Evolutionary conservation across 2,888 invertebrate genomes (phyloP).

Genomic region (Andricus quercusramuli): DNA sequence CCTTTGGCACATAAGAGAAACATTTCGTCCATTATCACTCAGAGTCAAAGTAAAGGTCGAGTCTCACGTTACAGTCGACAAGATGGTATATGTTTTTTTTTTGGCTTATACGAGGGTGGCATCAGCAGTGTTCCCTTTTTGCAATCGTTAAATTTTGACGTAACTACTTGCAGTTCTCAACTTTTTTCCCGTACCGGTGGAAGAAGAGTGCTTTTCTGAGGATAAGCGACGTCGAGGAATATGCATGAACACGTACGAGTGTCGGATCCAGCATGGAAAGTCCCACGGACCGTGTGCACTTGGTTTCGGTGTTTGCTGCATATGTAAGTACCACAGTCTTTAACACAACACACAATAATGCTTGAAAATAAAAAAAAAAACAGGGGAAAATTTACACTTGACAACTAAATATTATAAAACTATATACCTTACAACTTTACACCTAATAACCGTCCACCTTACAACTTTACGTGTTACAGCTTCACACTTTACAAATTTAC

Average conservation of each 20-base stretch:
- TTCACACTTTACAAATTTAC: too few relatives aligned
- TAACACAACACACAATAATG: neutral
- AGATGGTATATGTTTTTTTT: constrained; percentile 45
- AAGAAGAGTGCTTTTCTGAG: constrained; percentile 87
- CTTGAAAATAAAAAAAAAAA: neutral
- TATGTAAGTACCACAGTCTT: constrained; percentile 84
- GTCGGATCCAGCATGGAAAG: constrained; percentile 85
- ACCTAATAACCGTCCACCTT: too few relatives aligned
- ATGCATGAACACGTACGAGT: constrained; percentile 92
- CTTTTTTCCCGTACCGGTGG: constrained; percentile 91
- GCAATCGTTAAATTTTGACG: constrained; percentile 45
- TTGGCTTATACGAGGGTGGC: constrained; percentile 31
- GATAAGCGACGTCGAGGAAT: constrained; percentile 86
- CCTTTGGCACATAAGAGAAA: neutral
- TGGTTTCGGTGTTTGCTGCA: constrained; percentile 92
- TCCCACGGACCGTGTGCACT: constrained; percentile 89
- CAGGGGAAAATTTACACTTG: neutral
- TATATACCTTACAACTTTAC: too few relatives aligned
- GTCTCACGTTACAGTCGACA: constrained; percentile 45
- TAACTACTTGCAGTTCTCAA: constrained; percentile 83
- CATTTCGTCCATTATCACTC: constrained; percentile 43
- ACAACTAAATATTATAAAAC: too few relatives aligned
- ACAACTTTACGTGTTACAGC: too few relatives aligned
- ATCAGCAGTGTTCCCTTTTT: constrained; percentile 42
- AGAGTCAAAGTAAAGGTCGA: constrained; percentile 16